A percentile compares a stretch with the other conserved stretches of the same genome.
Evolutionary conservation across 2,888 invertebrate species (phyloP).

Genomic region (Brassicogethes aeneus): DNA sequence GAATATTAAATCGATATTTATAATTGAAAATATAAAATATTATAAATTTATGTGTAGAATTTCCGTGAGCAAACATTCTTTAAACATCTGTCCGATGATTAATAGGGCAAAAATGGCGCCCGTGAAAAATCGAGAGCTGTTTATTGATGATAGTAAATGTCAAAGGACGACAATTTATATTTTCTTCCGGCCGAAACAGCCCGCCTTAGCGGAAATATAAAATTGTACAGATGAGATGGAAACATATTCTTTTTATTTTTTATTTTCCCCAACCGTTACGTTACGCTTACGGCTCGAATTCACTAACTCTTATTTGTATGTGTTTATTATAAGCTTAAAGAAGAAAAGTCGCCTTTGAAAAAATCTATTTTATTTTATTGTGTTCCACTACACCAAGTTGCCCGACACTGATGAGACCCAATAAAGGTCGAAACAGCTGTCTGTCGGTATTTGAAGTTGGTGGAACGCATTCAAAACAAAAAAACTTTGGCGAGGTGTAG

Average conservation of each 20-base stretch:
- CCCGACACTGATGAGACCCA: too few relatives aligned
- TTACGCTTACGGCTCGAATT: too few relatives aligned
- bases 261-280: too few relatives aligned
- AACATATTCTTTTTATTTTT: neutral
- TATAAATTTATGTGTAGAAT: neutral
- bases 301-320: too few relatives aligned
- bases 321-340: too few relatives aligned
- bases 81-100: slow-evolving; percentile 26
- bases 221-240: neutral
- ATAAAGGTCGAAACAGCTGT: too few relatives aligned
- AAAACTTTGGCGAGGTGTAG: too few relatives aligned
- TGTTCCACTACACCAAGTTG: too few relatives aligned
- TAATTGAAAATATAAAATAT: slow-evolving; percentile 1
- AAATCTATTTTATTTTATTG: too few relatives aligned
- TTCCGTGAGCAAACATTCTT: slow-evolving; percentile 14
- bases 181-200: slow-evolving; percentile 16
- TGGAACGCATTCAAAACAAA: too few relatives aligned
- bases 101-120: slow-evolving; percentile 25
- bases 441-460: too few relatives aligned
- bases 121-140: slow-evolving; percentile 28
- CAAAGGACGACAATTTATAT: slow-evolving; percentile 30
- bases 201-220: neutral
- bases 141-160: slow-evolving; percentile 32
- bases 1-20: neutral
- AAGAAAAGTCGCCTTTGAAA: too few relatives aligned